Base-by-base conservation (phyloP, 30 jellyfish, hydroid and myxozoan genomes). In the Cassiopea andromeda region DNA sequence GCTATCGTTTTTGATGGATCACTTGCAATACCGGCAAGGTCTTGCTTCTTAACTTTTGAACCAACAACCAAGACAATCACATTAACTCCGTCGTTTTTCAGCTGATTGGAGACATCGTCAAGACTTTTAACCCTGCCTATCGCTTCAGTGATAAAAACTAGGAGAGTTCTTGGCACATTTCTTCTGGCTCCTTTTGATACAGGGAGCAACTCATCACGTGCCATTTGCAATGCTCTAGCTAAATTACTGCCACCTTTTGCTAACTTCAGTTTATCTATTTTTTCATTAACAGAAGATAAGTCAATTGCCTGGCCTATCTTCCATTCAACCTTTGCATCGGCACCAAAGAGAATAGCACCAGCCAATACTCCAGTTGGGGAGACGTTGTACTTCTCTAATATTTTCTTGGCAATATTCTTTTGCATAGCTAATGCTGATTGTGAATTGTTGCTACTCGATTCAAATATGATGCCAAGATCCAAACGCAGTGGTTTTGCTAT, bases 11-110 rank as follows among this genome's bases (percentile, higher is more conserved):
- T 15, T 19, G 84, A 77, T 2, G 92, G 91, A 27, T 38, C 69
- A 47, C 92, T 83, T 3, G 90, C 90, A 10, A 90, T 64, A 2
- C 82, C 66, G 7, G 71, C 27, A 9, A 90, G 90, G 6, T 58
- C 76, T 46, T 70, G 77, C 16, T 19, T 50, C 16, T 59, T 83
- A 59, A 59, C 69, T 9, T 94, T 60, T 16, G 80, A 75, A 6
- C 97, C 98, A n/a, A 84, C 15, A 48, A 85, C 98, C 14, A 90
- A 61, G 0, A 91, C 92, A 1, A 84, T 77, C 4, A 94, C 64
- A 48, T 94, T 77, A 19, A 94, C 78, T 14, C 97, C 98, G 9
- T 58, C 75, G 58, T 80, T 85, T 47, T 60, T 85, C 69, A 91
- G 44, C 61, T 69, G 77, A 46, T 60, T 58, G 3, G 86, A 95